phyloP scores from a whole-genome alignment of 1,140 invertebrate species.

The Lordiphosa clarofinis region DNA sequence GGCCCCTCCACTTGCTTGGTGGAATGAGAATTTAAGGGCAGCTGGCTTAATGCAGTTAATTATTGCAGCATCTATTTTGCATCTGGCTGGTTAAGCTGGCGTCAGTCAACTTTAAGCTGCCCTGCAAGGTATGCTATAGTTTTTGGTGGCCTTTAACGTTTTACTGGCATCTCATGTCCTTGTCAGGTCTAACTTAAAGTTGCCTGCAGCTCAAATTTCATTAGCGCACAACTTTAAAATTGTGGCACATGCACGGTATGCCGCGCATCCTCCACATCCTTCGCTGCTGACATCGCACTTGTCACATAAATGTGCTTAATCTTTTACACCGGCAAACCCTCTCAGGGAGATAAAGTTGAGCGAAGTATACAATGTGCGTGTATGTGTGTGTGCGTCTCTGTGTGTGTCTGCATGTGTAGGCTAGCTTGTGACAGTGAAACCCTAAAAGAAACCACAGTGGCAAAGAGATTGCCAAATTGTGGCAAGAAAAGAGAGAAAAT shows the following conservation, averaged over 20 bases:
- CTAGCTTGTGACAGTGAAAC: slow-evolving; percentile 6
- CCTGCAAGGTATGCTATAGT: too few relatives aligned
- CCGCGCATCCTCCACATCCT: slow-evolving; percentile 4
- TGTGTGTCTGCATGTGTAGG: background rate
- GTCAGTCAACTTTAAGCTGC: too few relatives aligned
- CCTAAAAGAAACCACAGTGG: slow-evolving; percentile 9
- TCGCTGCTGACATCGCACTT: slow-evolving; percentile 47
- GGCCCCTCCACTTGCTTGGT: too few relatives aligned
- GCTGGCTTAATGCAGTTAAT: too few relatives aligned
- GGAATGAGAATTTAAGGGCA: too few relatives aligned
- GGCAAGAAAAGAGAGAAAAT: background rate
- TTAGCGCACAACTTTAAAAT: slow-evolving; percentile 68
- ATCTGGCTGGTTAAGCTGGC: too few relatives aligned
- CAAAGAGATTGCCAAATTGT: slow-evolving; percentile 6
- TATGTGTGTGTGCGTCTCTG: slow-evolving; percentile 29
- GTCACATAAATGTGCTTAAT: slow-evolving; percentile 71
- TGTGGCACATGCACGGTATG: slow-evolving; percentile 62
- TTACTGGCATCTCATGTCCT: slow-evolving; percentile 8
- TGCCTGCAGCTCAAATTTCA: slow-evolving; percentile 59
- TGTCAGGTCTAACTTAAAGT: slow-evolving; percentile 9
- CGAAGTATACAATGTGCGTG: background rate
- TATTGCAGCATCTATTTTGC: too few relatives aligned
- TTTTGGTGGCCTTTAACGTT: too few relatives aligned
- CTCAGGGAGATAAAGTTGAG: background rate
- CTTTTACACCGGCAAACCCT: slow-evolving; percentile 54